phyloP scores from a whole-genome alignment of 2,888 invertebrate species.

The Dryocosmus kuriphilus region DNA sequence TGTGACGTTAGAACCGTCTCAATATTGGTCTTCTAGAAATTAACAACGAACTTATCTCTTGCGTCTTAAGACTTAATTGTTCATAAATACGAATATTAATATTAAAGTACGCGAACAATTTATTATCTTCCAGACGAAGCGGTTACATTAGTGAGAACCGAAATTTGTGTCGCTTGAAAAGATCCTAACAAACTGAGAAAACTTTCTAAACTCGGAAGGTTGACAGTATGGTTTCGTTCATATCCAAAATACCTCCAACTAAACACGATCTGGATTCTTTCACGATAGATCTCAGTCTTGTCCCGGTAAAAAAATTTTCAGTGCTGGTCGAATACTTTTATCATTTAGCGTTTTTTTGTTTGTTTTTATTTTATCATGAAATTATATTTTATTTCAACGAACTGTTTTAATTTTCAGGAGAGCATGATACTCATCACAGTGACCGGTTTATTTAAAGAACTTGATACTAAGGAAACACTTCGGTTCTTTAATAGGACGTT shows the following conservation, averaged over 20 bases:
- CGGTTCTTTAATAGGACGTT: slow-evolving; percentile 88
- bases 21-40: too few species aligned
- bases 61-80: not conserved
- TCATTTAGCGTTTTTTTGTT: not conserved
- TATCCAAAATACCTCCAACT: slow-evolving; percentile 91
- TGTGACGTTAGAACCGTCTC: too few species aligned
- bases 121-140: slow-evolving; percentile 78
- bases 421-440: slow-evolving; percentile 89
- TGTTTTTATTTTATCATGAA: not conserved
- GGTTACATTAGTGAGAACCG: slow-evolving; percentile 83
- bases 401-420: slow-evolving; percentile 79
- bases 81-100: not conserved
- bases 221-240: slow-evolving; percentile 89
- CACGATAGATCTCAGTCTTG: slow-evolving; percentile 90
- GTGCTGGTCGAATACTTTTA: slow-evolving; percentile 19
- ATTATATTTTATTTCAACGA: slow-evolving; percentile 5
- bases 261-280: slow-evolving; percentile 93
- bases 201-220: slow-evolving; percentile 85
- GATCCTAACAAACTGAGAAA: slow-evolving; percentile 83
- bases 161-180: slow-evolving; percentile 82
- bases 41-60: too few species aligned
- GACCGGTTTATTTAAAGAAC: slow-evolving; percentile 91
- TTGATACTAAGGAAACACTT: slow-evolving; percentile 76
- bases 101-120: not conserved
- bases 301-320: slow-evolving; percentile 80